Evolutionary conservation across 1,140 invertebrate species (phyloP).

Genomic region (Tyrophagus putrescentiae): DNA sequence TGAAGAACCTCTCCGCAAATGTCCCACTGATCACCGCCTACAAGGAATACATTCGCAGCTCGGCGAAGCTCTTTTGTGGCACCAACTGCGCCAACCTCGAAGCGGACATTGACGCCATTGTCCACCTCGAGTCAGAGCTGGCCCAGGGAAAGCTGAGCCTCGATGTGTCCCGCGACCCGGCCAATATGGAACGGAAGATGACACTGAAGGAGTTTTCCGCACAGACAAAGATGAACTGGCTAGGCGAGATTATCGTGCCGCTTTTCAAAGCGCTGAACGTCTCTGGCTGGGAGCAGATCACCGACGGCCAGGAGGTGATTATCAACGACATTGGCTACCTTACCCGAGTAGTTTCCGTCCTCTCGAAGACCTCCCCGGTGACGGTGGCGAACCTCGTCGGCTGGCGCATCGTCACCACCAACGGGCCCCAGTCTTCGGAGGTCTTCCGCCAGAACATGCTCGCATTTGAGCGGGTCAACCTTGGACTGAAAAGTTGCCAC

Average conservation of each 20-base stretch:
- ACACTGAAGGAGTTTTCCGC: slow-evolving; percentile 30
- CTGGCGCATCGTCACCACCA: slow-evolving; percentile 34
- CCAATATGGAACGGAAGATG: slow-evolving; percentile 33
- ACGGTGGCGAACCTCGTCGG: slow-evolving; percentile 35
- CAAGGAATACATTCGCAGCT: slow-evolving; percentile 39
- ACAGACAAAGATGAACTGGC: slow-evolving; percentile 14
- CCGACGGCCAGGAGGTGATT: slow-evolving; percentile 29
- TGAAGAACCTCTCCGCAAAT: neutral
- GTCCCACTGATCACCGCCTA: slow-evolving; percentile 32
- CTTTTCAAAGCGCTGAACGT: slow-evolving; percentile 5
- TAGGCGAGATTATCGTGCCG: neutral
- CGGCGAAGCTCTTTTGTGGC: neutral
- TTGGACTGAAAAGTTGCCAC: slow-evolving; percentile 30
- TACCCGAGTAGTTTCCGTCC: slow-evolving; percentile 17
- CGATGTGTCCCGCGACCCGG: slow-evolving; percentile 1
- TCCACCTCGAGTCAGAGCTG: slow-evolving; percentile 7
- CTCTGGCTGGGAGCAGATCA: slow-evolving; percentile 30
- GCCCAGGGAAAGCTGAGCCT: slow-evolving; percentile 24
- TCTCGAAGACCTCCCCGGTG: slow-evolving; percentile 7
- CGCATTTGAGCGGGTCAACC: slow-evolving; percentile 37
- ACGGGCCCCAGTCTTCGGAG: slow-evolving; percentile 36
- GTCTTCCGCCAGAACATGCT: slow-evolving; percentile 35
- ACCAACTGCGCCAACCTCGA: neutral
- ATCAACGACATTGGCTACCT: slow-evolving; percentile 31
- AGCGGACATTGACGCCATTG: slow-evolving; percentile 11